These are phyloP conservation scores for Hylyphantes graminicola DNA, from an alignment of 1,140 invertebrate genomes.

Conservation along the genomic window DNA sequence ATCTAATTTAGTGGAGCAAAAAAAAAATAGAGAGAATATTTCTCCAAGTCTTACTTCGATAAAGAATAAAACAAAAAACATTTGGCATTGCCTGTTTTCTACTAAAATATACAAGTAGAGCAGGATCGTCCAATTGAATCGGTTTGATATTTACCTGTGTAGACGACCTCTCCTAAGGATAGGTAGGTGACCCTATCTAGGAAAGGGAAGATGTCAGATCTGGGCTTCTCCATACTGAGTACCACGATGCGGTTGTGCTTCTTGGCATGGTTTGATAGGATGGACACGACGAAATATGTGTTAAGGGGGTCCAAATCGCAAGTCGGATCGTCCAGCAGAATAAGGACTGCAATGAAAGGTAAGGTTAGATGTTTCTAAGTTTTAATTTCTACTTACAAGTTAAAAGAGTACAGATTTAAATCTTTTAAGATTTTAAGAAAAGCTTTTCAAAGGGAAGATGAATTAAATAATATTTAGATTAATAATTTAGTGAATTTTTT, in stretches of 20 bases:
- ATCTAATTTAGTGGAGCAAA: too few relatives aligned
- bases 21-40: too few relatives aligned
- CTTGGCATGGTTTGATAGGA: conserved; percentile 90
- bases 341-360: conserved; percentile 73
- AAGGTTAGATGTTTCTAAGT: too few relatives aligned
- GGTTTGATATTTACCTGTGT: conserved; percentile 75
- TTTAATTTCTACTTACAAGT: background rate
- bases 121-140: too few relatives aligned
- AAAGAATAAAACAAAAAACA: too few relatives aligned
- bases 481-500: background rate
- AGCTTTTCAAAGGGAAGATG: background rate
- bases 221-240: conserved; percentile 90
- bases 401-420: background rate
- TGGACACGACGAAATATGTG: conserved; percentile 91
- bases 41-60: too few relatives aligned
- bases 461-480: background rate
- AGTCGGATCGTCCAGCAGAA: conserved; percentile 90
- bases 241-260: conserved; percentile 89
- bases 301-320: conserved; percentile 90
- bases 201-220: conserved; percentile 93
- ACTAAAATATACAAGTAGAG: too few relatives aligned
- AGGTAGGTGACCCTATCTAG: conserved; percentile 84
- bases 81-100: too few relatives aligned
- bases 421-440: background rate
- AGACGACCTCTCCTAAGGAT: conserved; percentile 89